Conservation (phyloP, 2,888 invertebrate genomes). For the Steinernema hermaphroditum region DNA sequence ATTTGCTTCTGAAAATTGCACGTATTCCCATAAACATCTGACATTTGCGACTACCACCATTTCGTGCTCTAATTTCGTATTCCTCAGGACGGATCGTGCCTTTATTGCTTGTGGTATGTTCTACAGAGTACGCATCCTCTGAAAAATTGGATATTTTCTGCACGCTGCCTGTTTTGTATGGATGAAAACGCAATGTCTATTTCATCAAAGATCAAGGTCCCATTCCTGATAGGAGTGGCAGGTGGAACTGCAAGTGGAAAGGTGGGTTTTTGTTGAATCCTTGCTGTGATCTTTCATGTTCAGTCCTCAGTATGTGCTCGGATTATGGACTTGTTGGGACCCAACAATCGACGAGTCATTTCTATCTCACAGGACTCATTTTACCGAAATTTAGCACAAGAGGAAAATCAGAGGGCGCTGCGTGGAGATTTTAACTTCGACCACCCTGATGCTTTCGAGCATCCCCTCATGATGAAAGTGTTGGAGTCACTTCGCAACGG, state of each 20-base stretch:
- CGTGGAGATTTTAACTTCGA: conserved; percentile 93
- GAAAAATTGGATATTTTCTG: not conserved
- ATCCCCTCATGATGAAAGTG: conserved; percentile 80
- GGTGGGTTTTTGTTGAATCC: conserved; percentile 71
- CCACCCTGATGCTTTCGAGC: conserved; percentile 81
- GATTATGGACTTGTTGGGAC: conserved; percentile 91
- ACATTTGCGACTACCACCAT: too few relatives aligned
- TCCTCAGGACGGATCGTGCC: too few relatives aligned
- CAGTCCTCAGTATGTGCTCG: conserved; percentile 93
- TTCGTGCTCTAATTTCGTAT: too few relatives aligned
- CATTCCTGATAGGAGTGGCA: conserved; percentile 89
- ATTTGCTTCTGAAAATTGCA: too few relatives aligned
- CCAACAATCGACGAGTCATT: conserved; percentile 72
- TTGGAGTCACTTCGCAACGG: conserved; percentile 82
- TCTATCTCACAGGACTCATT: conserved; percentile 96
- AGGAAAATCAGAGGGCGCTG: conserved; percentile 81
- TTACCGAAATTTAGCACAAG: conserved; percentile 77
- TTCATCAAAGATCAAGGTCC: conserved; percentile 67
- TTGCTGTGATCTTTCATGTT: conserved; percentile 30
- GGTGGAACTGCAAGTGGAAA: conserved; percentile 99
- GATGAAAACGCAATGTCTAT: not conserved
- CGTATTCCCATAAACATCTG: too few relatives aligned
- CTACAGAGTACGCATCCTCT: too few relatives aligned
- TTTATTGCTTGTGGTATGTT: too few relatives aligned
- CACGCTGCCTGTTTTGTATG: not conserved